Base-by-base conservation (phyloP, 2,888 invertebrate species). In the Tenthredo distinguenda region DNA sequence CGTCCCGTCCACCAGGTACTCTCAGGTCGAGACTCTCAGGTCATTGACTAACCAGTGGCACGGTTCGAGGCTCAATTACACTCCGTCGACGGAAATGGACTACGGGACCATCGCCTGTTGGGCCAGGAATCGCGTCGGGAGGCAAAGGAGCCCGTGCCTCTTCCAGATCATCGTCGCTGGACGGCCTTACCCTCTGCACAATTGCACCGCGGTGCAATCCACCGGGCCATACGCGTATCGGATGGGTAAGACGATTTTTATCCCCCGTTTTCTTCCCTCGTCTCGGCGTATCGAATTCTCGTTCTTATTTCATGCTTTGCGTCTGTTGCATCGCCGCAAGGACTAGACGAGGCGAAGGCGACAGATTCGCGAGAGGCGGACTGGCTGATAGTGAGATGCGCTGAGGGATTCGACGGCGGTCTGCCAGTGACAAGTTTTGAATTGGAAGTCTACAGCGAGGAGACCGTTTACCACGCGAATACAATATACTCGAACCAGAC, bases 51-150 rank as follows among this genome's bases (percentile, higher is more conserved):
- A 86, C 86, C 91, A 96, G 88, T 96, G 96, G 58, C 96, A 96
- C 87, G 95, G 96, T 1, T 97, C 97, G 85, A 95, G 96, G 65
- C 94, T 98, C 86, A 97, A 97, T 94, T 98, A 98, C 93, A 98
- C 98, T 9, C 98, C 98, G 0, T 95, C 96, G 26, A 96, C 96
- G 9, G 98, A 98, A 93, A 96, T 97, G 95, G 98, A 98, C 94
- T 98, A 98, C 91, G 98, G 98, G 0, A 98, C 98, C 12, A 95
- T 98, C 84, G 96, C 97, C 74, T 98, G 98, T 93, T 98, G 96
- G 95, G 98, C 97, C 2, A 95, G 95, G 88, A 98, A 98, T 93
- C 95, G 95, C 15, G 97, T 98, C 85, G 98, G 98, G 2, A 95
- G 95, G 90, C 98, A 98, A 94, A 96, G 96, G 92, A 96, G 96